Base-by-base conservation (phyloP, 2,113 vertebrate genomes). In the Chroicocephalus ridibundus region DNA sequence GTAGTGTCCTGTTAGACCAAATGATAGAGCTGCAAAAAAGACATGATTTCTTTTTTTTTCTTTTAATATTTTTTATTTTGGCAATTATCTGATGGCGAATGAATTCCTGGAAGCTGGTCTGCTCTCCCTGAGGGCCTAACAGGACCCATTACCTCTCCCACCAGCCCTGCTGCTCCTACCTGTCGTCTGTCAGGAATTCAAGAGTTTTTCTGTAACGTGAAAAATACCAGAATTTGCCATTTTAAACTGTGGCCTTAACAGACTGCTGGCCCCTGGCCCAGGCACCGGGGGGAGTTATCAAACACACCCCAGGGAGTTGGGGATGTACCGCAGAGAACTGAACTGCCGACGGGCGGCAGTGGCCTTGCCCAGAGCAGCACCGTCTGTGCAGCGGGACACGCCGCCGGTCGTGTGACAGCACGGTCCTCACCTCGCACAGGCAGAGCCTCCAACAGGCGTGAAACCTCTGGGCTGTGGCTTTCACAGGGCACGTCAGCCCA, bases 321-420 rank as follows among this genome's bases (percentile, higher is more conserved):
- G 3, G 3, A 2, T 5, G 51, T 58, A 16, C 46, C 1, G 2
- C n/a, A 27, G 62, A n/a, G 82, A 58, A 2, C 16, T 3, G 22
- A 19, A 8, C 12, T 15, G 27, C 38, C 2, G 1, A 3, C 16
- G 51, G 27, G 49, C 54, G 42, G 44, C 80, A 26, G 14, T 4
- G 6, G 9, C n/a, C 32, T 32, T 29, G 21, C 19, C 0, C 5
- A 32, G 70, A n/a, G 68, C 15, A 13, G 40, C 14, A 11, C 16
- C 11, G 6, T 15, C 44, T 16, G 11, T 2, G 25, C 29, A 17
- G 69, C 3, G 2, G 11, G 5, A 38, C 24, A 1, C 0, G 1
- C 49, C 62, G 47, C 46, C 0, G 2, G 32, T 1, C 19, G 62
- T 44, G 49, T 5, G 54, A 10, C 1, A 5, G 22, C 40, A 40